Conservation (phyloP, 2,888 invertebrate genomes). For the Seira sanloemensis region DNA sequence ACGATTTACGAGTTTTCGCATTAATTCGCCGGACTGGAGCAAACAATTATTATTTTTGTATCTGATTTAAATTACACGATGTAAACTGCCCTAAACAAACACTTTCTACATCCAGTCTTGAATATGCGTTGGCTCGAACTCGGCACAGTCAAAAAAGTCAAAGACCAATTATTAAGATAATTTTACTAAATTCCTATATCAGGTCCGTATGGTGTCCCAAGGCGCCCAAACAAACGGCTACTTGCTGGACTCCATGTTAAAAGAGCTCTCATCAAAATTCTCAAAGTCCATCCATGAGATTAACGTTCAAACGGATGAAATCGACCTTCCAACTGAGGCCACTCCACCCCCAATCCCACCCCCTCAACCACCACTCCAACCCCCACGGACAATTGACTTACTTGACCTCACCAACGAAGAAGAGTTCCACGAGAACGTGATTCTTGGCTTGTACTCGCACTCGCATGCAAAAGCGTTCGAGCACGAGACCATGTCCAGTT, state of each 20-base stretch:
- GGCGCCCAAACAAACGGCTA: conserved; percentile 91
- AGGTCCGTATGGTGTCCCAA: conserved; percentile 92
- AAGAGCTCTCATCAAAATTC: conserved; percentile 38
- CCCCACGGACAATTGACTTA: conserved; percentile 67
- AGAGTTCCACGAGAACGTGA: conserved; percentile 88
- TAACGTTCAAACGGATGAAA: conserved; percentile 35
- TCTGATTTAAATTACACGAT: too few species aligned
- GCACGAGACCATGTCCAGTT: conserved; percentile 64
- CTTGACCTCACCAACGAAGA: conserved; percentile 76
- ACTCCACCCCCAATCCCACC: conserved; percentile 6
- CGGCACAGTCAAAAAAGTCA: too few species aligned
- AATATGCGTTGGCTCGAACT: too few species aligned
- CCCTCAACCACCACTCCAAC: background rate
- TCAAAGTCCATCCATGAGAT: conserved; percentile 51
- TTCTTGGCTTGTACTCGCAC: conserved; percentile 78
- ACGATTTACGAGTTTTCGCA: background rate
- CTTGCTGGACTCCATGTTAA: conserved; percentile 35
- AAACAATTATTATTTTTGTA: background rate
- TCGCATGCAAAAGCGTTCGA: conserved; percentile 21
- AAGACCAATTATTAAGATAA: too few species aligned
- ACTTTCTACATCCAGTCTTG: too few species aligned
- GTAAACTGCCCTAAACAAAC: too few species aligned
- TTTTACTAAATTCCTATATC: too few species aligned
- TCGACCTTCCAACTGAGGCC: conserved; percentile 23
- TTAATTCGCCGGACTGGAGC: too few species aligned